Conservation (phyloP, 2,797 vertebrate species). For the Toxotes lorentzi region DNA sequence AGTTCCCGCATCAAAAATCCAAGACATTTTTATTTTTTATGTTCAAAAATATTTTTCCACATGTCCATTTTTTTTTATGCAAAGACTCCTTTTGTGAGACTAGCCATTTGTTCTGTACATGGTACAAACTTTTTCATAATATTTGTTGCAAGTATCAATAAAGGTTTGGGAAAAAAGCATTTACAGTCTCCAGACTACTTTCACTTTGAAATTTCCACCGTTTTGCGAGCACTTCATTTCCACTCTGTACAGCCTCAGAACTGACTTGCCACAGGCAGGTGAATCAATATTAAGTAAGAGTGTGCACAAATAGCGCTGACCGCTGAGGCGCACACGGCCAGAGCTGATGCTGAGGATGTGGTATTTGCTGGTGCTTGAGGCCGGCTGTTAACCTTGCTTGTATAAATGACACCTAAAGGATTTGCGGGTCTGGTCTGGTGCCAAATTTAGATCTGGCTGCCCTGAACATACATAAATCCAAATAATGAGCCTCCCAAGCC, state of each 20-base stretch:
- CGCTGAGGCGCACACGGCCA: constrained; percentile 32
- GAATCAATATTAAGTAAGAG: constrained; percentile 76
- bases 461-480: constrained; percentile 30
- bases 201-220: constrained; percentile 28
- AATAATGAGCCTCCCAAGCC: constrained; percentile 20
- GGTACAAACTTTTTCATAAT: neutral
- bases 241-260: constrained; percentile 54
- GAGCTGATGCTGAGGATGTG: constrained; percentile 34
- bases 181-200: neutral
- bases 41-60: constrained; percentile 16
- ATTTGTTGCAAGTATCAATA: neutral
- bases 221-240: constrained; percentile 48
- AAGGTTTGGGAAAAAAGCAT: constrained; percentile 1
- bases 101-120: neutral
- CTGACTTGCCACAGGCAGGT: constrained; percentile 58
- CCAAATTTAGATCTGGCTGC: constrained; percentile 54
- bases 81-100: neutral
- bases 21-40: neutral
- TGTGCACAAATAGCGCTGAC: constrained; percentile 65
- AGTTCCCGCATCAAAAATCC: constrained; percentile 6
- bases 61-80: neutral
- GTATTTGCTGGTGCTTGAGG: constrained; percentile 40
- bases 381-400: constrained; percentile 49
- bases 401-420: constrained; percentile 62
- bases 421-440: constrained; percentile 48